phyloP scores from a whole-genome alignment of 1,140 invertebrate genomes.

The Chrysoperla carnea region DNA sequence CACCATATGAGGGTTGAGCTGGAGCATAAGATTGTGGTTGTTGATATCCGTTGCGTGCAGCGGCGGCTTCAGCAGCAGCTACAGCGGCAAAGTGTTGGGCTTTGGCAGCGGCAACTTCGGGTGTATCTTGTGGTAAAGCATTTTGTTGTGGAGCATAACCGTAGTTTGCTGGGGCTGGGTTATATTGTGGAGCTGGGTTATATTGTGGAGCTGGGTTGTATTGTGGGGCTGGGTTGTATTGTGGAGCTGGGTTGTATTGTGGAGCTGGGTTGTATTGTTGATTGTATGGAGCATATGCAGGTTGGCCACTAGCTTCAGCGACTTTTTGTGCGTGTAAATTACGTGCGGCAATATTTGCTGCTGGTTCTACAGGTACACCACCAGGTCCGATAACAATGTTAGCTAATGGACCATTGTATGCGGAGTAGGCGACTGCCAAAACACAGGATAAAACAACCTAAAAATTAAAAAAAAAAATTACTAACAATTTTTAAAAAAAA shows the following conservation, averaged over 20 bases:
- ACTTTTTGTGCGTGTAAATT: not conserved
- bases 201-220: too few species aligned
- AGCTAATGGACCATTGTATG: conserved; percentile 9
- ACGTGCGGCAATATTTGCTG: not conserved
- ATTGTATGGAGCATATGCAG: conserved; percentile 2
- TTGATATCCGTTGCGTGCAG: too few species aligned
- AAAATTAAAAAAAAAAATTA: conserved; percentile 4
- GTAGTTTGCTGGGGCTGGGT: not conserved
- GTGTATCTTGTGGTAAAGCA: too few species aligned
- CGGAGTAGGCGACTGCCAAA: conserved; percentile 11
- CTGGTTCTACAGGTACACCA: not conserved
- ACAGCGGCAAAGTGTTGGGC: too few species aligned
- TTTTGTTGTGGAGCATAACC: not conserved
- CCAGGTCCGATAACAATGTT: conserved; percentile 11
- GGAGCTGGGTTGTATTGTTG: conserved; percentile 12
- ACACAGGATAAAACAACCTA: conserved; percentile 15
- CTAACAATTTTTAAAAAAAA: not conserved
- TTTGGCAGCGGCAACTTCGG: too few species aligned
- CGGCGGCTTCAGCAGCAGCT: too few species aligned
- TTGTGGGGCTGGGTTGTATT: too few species aligned
- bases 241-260: too few species aligned
- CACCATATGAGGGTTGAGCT: too few species aligned
- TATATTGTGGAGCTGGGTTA: too few species aligned
- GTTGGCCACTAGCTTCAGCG: not conserved
- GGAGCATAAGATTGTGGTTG: too few species aligned